Evolutionary conservation across 2,888 invertebrate genomes (phyloP), one percentile per base, ranked within the genome.

Genomic region (Tetropium fuscum): DNA sequence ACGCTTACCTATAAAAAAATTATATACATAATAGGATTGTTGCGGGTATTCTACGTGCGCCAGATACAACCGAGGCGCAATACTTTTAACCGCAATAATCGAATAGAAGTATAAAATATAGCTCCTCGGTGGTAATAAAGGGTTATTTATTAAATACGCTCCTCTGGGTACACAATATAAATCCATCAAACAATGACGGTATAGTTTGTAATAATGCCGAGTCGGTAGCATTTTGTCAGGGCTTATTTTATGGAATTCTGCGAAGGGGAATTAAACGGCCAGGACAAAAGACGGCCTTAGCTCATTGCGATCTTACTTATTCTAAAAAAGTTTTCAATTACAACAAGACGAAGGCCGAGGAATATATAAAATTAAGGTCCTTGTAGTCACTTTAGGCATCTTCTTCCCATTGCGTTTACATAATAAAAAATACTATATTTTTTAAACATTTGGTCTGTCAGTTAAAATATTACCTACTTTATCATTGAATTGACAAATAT

Each of bases 301-400:
- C 41, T 43, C 30, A 22, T 15, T 20, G 34, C 19, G 41, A 41
- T 47, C 30, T 13, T 44, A 44, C 40, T 38, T 41, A 53, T 53
- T 53, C 41, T 53, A 30, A 53, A 53, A 53, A 53, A 53, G 53
- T 53, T 53, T 53, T 32, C 53, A 43, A 53, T 53, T 53, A 53
- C 30, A 53, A 53, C 53, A 53, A 43, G 34, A 53, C 38, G 38
- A 51, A 40, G 27, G 47, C 10, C 11, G 20, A 18, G 19, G 11
- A 20, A 34, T 15, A 47, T 20, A 47, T 10, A n/a, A 41, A 47
- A 47, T 47, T 47, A 47, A 47, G 34, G 15, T 10, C 18, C n/a
- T 47, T 13, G 47, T 19, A 47, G 47, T 47, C 47, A 44, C 43
- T 44, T 44, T 44, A 44, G 43, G n/a, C 43, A 44, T 20, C 22